Percentiles rank a stretch among this genome's conserved stretches.
phyloP scores from a whole-genome alignment of 1,140 invertebrate species.

The Pseudachorutes palmiensis region DNA sequence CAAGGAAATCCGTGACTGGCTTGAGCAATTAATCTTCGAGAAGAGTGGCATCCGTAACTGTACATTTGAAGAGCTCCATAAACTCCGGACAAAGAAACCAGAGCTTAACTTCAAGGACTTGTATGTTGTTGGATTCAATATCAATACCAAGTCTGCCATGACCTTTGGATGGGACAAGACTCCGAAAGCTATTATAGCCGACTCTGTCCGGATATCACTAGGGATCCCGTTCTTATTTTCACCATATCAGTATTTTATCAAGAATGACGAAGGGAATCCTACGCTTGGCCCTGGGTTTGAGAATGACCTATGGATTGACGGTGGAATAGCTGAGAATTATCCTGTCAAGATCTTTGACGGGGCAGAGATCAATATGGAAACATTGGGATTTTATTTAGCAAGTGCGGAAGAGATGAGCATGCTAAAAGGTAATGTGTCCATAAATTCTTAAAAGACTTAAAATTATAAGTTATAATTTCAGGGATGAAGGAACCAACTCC shows the following conservation, averaged over 20 bases:
- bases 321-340: constrained; percentile 16
- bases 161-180: constrained; percentile 13
- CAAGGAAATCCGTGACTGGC: not conserved
- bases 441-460: no score
- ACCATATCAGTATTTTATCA: constrained; percentile 13
- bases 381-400: constrained; percentile 16
- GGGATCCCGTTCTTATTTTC: constrained; percentile 15
- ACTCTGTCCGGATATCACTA: constrained; percentile 15
- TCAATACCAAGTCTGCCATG: not conserved
- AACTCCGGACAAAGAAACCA: not conserved
- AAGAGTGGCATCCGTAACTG: constrained; percentile 7
- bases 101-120: constrained; percentile 8
- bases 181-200: constrained; percentile 16
- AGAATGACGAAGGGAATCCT: constrained; percentile 2
- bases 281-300: not conserved
- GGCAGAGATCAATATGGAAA: not conserved
- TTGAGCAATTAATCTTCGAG: not conserved
- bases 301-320: constrained; percentile 18
- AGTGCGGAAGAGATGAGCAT: constrained; percentile 2
- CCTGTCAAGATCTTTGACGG: constrained; percentile 12
- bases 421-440: not conserved
- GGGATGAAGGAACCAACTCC: not conserved
- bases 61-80: constrained; percentile 18
- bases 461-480: no score
- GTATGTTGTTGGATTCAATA: constrained; percentile 16